Conservation (phyloP, 2,888 invertebrate genomes). For the Aleiodes leptofemur region DNA sequence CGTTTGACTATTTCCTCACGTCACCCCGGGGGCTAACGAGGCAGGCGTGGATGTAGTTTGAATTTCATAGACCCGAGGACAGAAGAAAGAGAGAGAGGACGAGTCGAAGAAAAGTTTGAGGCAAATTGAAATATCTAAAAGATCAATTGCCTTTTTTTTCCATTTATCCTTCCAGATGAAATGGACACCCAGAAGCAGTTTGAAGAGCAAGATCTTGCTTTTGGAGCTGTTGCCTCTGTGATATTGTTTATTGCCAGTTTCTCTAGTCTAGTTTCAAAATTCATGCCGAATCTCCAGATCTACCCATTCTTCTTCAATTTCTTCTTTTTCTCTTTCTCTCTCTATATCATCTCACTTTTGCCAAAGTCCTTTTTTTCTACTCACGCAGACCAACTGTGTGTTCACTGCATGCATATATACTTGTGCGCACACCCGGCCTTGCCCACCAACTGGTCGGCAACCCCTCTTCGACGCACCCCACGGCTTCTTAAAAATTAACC, state of each 20-base stretch:
- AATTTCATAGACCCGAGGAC: constrained; percentile 55
- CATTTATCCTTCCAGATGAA: background rate
- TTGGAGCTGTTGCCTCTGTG: constrained; percentile 61
- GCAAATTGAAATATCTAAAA: too few species aligned
- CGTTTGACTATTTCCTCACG: constrained; percentile 11
- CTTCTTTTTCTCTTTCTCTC: constrained; percentile 20
- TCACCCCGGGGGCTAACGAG: constrained; percentile 37
- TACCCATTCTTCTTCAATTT: constrained; percentile 19
- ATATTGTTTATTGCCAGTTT: constrained; percentile 67
- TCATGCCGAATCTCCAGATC: constrained; percentile 11
- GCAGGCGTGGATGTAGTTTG: constrained; percentile 60
- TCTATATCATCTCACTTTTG: background rate
- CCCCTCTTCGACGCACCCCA: too few species aligned
- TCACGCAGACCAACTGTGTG: constrained; percentile 22
- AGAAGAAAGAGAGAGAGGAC: too few species aligned
- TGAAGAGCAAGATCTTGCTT: background rate
- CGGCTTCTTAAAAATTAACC: too few species aligned
- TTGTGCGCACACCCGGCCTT: constrained; percentile 15
- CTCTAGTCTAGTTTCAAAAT: background rate
- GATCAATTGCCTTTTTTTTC: too few species aligned
- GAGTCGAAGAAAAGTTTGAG: too few species aligned
- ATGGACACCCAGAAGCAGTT: constrained; percentile 51
- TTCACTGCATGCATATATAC: background rate
- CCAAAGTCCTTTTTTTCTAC: constrained; percentile 23
- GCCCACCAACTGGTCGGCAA: too few species aligned